These are phyloP conservation scores for Tiliacea aurago DNA, from an alignment of 2,888 invertebrate genomes.

Conservation along the genomic window DNA sequence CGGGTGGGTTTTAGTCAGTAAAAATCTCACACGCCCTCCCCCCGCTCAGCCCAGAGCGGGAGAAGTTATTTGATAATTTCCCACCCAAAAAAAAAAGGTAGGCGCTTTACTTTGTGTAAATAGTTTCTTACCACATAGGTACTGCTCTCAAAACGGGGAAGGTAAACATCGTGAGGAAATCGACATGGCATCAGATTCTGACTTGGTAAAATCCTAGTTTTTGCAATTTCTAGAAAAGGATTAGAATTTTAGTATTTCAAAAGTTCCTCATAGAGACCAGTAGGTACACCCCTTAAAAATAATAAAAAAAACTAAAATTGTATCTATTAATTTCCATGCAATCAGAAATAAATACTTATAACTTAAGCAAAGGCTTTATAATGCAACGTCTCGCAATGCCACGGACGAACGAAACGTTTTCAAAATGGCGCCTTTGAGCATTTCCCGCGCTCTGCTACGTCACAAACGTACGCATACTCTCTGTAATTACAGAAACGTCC, in stretches of 20 bases:
- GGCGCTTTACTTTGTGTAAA: no score
- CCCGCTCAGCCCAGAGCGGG: no score
- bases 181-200: no score
- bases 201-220: no score
- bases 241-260: neutral
- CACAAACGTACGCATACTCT: constrained; percentile 24
- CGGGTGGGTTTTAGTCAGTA: no score
- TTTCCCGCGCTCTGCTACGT: constrained; percentile 37
- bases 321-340: neutral
- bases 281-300: neutral
- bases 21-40: no score
- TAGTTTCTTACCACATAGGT: no score
- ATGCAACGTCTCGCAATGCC: neutral
- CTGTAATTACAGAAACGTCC: constrained; percentile 26
- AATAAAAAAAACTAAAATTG: neutral
- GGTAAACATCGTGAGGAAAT: no score
- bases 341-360: neutral
- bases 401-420: constrained; percentile 23
- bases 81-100: no score
- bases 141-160: no score
- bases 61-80: no score
- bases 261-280: neutral
- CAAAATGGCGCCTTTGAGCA: constrained; percentile 46
- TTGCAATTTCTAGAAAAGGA: neutral
- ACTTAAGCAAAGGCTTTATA: neutral